phyloP scores from a whole-genome alignment of 2,113 vertebrate species.

The Hippocampus guttulatus region DNA sequence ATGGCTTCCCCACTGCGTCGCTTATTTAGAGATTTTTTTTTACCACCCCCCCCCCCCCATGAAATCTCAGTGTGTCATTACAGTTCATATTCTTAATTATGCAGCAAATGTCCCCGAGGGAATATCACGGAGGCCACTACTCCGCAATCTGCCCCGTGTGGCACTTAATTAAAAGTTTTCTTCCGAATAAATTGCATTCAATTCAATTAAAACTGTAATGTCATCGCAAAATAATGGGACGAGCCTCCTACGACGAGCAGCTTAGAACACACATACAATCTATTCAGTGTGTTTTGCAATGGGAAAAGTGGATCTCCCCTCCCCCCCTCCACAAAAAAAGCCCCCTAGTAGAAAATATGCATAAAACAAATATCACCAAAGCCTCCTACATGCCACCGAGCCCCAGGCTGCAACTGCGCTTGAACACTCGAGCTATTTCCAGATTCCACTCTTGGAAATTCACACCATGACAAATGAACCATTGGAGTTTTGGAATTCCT shows the following conservation, averaged over 20 bases:
- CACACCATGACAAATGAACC: slow-evolving; percentile 80
- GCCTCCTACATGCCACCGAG: slow-evolving; percentile 79
- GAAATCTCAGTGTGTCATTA: slow-evolving; percentile 78
- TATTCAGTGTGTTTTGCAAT: slow-evolving; percentile 58
- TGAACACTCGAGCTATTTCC: slow-evolving; percentile 79
- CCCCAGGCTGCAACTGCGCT: slow-evolving; percentile 72
- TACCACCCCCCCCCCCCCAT: slow-evolving; percentile 64
- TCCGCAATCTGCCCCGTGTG: slow-evolving; percentile 77
- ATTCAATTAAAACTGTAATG: slow-evolving; percentile 83
- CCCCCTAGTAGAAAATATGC: slow-evolving; percentile 75
- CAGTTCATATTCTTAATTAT: slow-evolving; percentile 84
- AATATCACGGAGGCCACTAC: slow-evolving; percentile 75
- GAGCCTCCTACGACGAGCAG: slow-evolving; percentile 66
- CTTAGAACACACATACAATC: slow-evolving; percentile 58
- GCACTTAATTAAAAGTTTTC: slow-evolving; percentile 84
- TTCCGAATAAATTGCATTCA: slow-evolving; percentile 81
- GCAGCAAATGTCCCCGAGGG: slow-evolving; percentile 76
- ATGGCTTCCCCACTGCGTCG: slow-evolving; percentile 62
- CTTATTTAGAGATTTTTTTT: slow-evolving; percentile 74
- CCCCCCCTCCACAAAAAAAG: slow-evolving; percentile 58
- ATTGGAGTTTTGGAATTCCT: slow-evolving; percentile 78
- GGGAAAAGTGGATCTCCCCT: slow-evolving; percentile 63
- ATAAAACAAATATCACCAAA: slow-evolving; percentile 80
- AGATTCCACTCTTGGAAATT: slow-evolving; percentile 79
- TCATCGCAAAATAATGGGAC: slow-evolving; percentile 78